Evolutionary conservation across 92 coral and sea anemone species (phyloP), one percentile per base, ranked within the genome.

Genomic region (Porites lobata): DNA sequence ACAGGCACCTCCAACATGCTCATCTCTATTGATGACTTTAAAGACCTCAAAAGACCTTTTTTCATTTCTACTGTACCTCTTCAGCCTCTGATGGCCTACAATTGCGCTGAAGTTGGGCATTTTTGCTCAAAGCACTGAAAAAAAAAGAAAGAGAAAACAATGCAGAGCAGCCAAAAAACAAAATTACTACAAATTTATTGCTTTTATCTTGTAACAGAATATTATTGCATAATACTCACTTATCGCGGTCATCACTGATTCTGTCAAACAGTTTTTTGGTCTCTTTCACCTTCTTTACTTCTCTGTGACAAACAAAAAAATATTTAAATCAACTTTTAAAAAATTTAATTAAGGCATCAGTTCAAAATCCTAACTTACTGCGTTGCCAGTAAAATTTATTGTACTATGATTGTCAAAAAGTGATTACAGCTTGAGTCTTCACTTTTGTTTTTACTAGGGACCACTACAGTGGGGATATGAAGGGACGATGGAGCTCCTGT

Each of bases 251-350:
- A 85, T 95, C 98, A 61, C 98, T 94, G 72, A 97, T 93, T 85
- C 86, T 86, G 79, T 97, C 99, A 89, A 96, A 97, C 58, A 95
- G 91, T 84, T 96, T 97, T 89, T 97, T 97, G 76, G 99, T 95
- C 65, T 97, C 99, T 69, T 95, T 97, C n/a, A 97, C 99, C 80
- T 92, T 97, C 80, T 95, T 97, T 32, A 97, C 92, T 76, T 97
- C 98, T 58, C 99, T 97, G 87, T 17, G 65, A 71, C 21, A 38
- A 38, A 75, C 9, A 75, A n/a, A 8, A n/a, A 2, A 9, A 2
- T 1, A 19, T 51, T 9, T 10, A 0, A 9, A 1, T 10, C 10
- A 75, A 10, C 5, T 52, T 17, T 2, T 32, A 7, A 56, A 56
- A 9, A 9, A 56, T 3, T 38, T 38, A 38, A 38, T 0, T 38